Conservation (phyloP, 2,888 invertebrate species). For the Dugesia japonica region DNA sequence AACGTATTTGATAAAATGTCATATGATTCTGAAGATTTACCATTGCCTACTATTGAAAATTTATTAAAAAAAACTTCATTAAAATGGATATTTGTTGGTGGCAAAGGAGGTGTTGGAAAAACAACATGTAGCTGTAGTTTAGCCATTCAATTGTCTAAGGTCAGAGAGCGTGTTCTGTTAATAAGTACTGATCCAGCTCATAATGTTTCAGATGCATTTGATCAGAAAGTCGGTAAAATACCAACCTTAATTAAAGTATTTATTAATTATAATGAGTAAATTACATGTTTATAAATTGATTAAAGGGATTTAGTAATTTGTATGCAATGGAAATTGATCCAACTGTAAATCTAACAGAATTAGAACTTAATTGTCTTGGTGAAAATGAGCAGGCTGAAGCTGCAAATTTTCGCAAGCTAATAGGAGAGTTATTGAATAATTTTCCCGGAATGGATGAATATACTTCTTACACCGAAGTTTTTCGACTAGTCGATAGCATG, state of each 20-base stretch:
- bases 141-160: constrained; percentile 77
- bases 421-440: constrained; percentile 84
- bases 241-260: not conserved
- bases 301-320: constrained; percentile 70
- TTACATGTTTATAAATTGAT: not conserved
- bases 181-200: constrained; percentile 99
- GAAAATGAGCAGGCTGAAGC: constrained; percentile 54
- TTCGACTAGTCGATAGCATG: constrained; percentile 85
- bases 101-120: constrained; percentile 98
- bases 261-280: not conserved
- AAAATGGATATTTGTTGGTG: constrained; percentile 97
- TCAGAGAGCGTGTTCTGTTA: constrained; percentile 77
- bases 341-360: constrained; percentile 75
- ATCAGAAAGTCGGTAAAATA: constrained; percentile 53
- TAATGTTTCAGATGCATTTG: constrained; percentile 97
- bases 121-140: constrained; percentile 97
- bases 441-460: constrained; percentile 98
- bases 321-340: constrained; percentile 99
- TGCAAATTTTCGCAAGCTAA: constrained; percentile 58
- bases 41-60: constrained; percentile 56
- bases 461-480: constrained; percentile 97
- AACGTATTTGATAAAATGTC: not conserved
- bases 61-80: constrained; percentile 69
- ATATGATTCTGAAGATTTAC: not conserved
- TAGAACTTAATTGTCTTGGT: constrained; percentile 88